These are phyloP conservation scores for Lates japonicus DNA, from an alignment of 2,797 vertebrate species.

Conservation along the genomic window DNA sequence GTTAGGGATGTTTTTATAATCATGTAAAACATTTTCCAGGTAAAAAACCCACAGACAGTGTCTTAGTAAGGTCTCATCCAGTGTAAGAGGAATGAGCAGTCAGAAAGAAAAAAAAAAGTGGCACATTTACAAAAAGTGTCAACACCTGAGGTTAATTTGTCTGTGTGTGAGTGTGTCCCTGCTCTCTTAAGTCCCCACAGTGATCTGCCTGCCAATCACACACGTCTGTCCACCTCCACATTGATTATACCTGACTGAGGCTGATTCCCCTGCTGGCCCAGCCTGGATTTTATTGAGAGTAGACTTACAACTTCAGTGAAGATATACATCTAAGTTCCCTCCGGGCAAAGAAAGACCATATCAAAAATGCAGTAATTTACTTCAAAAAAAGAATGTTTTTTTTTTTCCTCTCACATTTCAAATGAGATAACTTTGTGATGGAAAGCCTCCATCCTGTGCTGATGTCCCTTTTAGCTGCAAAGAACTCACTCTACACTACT, in stretches of 20 bases:
- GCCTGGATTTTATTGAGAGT: conserved; percentile 64
- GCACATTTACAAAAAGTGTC: neutral
- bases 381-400: conserved; percentile 25
- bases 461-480: conserved; percentile 50
- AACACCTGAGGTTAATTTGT: conserved; percentile 24
- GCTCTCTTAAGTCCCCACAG: conserved; percentile 20
- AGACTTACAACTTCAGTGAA: conserved; percentile 50
- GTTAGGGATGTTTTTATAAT: no score
- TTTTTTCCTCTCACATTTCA: conserved; percentile 32
- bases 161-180: neutral
- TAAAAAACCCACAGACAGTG: no score
- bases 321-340: conserved; percentile 32
- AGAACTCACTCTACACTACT: conserved; percentile 32
- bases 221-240: conserved; percentile 28
- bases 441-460: conserved; percentile 30
- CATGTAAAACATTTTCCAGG: no score
- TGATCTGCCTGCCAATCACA: conserved; percentile 46
- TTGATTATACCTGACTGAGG: conserved; percentile 52
- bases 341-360: conserved; percentile 34
- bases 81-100: neutral
- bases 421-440: conserved; percentile 43
- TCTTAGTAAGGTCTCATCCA: neutral
- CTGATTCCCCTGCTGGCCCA: conserved; percentile 41
- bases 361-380: conserved; percentile 38
- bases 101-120: neutral